A percentile compares a stretch with the other conserved stretches of the same genome.
Evolutionary conservation across 2,113 vertebrate genomes (phyloP).

Genomic region (Ptyas mucosa): DNA sequence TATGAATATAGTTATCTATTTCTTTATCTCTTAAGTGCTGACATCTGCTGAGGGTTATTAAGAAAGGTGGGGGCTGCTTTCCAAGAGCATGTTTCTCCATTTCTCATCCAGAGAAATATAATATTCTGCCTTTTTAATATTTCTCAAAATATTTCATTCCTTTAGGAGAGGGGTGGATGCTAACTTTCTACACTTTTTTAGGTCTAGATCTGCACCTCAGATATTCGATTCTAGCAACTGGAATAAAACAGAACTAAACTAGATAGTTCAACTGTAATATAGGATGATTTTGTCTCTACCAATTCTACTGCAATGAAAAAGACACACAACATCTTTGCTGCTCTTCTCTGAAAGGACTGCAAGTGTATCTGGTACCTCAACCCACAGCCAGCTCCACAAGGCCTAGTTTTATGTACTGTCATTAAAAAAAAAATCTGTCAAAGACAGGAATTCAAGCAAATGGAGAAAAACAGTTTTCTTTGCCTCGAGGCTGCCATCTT

Average conservation of each 20-base stretch:
- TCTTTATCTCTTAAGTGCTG: no score
- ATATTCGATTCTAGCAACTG: neutral
- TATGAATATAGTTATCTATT: no score
- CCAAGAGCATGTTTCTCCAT: no score
- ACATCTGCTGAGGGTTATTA: no score
- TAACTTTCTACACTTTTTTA: neutral
- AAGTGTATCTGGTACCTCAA: neutral
- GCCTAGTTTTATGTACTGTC: slow-evolving; percentile 11
- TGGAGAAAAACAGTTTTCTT: neutral
- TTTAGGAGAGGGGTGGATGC: no score
- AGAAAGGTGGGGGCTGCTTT: no score
- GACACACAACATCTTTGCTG: neutral
- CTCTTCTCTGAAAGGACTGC: neutral
- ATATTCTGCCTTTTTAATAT: no score
- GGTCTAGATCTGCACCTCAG: neutral
- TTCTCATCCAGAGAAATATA: no score
- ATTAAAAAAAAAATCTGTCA: neutral
- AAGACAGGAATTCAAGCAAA: neutral
- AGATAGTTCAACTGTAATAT: neutral
- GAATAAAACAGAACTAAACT: neutral
- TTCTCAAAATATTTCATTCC: no score
- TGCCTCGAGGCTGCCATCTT: slow-evolving; percentile 20
- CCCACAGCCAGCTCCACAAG: neutral
- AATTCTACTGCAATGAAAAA: neutral
- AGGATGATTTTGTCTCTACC: neutral